Conservation (phyloP, 2,113 vertebrate species). For the Channa maculata region DNA sequence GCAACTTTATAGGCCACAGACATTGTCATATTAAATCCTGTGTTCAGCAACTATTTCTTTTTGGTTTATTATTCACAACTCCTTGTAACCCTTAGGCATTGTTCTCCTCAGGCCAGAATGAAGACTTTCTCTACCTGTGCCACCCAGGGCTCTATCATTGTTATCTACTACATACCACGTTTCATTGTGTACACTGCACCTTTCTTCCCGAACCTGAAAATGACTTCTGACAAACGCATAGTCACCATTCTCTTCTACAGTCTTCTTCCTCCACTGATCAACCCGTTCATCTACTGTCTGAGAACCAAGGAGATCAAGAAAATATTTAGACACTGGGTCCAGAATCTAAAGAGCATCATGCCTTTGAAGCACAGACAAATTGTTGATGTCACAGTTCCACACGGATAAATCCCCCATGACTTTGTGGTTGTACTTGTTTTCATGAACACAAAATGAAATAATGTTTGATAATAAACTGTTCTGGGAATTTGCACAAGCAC, state of each 20-base stretch:
- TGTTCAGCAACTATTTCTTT: neutral
- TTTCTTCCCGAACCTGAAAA: conserved; percentile 16
- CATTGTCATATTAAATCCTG: neutral
- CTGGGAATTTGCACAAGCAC: too few relatives aligned
- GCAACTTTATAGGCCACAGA: too few relatives aligned
- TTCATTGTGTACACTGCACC: conserved; percentile 50
- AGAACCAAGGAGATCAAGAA: conserved; percentile 61
- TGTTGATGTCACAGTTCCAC: neutral
- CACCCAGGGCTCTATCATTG: conserved; percentile 62
- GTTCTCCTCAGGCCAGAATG: conserved; percentile 30
- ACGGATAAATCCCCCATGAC: too few relatives aligned
- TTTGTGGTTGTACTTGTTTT: too few relatives aligned
- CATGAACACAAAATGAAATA: too few relatives aligned
- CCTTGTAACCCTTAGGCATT: neutral
- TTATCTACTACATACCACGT: conserved; percentile 54
- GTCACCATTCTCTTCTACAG: conserved; percentile 57
- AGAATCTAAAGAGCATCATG: neutral
- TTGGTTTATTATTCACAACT: neutral
- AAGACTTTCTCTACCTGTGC: conserved; percentile 66
- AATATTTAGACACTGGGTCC: conserved; percentile 33
- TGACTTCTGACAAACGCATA: conserved; percentile 43
- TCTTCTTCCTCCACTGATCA: conserved; percentile 61
- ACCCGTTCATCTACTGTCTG: conserved; percentile 65
- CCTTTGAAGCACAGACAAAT: neutral
- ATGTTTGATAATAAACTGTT: too few relatives aligned